phyloP scores from a whole-genome alignment of 2,113 vertebrate genomes.

The Cettia cetti region DNA sequence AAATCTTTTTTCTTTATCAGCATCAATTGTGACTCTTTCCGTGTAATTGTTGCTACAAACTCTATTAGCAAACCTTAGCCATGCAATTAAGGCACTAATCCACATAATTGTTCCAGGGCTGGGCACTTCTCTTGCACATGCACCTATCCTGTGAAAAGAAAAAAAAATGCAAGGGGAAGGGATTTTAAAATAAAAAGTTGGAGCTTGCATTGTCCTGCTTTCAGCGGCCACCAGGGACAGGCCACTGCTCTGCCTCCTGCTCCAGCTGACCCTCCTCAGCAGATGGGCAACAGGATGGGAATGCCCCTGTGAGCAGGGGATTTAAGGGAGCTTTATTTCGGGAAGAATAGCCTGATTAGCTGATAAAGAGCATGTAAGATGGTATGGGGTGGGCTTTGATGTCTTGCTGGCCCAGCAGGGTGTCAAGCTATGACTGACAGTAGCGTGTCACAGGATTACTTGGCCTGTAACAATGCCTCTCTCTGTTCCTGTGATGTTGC shows the following conservation, averaged over 20 bases:
- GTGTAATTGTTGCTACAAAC: background rate
- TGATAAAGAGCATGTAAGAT: constrained; percentile 78
- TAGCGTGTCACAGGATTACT: constrained; percentile 79
- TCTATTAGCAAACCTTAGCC: background rate
- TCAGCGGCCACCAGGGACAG: constrained; percentile 69
- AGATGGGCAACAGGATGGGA: constrained; percentile 78
- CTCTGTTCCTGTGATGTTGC: constrained; percentile 71
- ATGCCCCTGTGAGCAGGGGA: constrained; percentile 75
- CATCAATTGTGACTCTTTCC: background rate
- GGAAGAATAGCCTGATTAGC: constrained; percentile 82
- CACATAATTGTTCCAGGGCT: background rate
- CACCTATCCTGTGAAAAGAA: background rate
- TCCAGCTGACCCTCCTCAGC: constrained; percentile 71
- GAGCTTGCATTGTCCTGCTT: constrained; percentile 65
- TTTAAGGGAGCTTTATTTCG: constrained; percentile 77
- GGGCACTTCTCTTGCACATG: background rate
- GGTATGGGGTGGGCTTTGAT: constrained; percentile 79
- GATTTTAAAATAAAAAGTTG: constrained; percentile 35
- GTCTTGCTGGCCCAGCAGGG: constrained; percentile 73
- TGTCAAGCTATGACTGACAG: constrained; percentile 72
- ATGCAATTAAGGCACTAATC: constrained; percentile 4
- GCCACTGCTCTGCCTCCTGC: constrained; percentile 61
- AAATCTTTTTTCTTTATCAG: background rate
- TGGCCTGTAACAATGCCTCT: constrained; percentile 52
- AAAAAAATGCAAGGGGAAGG: background rate